Evolutionary conservation across 2,113 vertebrate species (phyloP).

Genomic region (Chiloscyllium plagiosum): DNA sequence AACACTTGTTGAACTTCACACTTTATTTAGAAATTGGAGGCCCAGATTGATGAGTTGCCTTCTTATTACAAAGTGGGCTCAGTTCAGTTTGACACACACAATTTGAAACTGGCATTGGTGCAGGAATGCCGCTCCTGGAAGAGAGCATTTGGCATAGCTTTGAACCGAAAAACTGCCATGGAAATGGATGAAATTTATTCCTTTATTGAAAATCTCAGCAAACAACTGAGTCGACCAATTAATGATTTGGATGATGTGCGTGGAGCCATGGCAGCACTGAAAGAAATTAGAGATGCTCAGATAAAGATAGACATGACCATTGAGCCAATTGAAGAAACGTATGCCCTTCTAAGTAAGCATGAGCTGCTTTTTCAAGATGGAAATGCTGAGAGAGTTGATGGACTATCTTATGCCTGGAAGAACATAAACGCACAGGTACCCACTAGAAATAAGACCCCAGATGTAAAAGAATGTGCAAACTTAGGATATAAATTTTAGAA

Average conservation of each 20-base stretch:
- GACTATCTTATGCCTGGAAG: conserved; percentile 68
- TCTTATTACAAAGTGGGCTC: conserved; percentile 49
- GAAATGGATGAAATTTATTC: conserved; percentile 58
- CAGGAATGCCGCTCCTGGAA: conserved; percentile 67
- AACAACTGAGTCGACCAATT: conserved; percentile 62
- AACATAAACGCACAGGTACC: conserved; percentile 63
- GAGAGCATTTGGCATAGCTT: conserved; percentile 58
- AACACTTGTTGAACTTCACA: conserved; percentile 23
- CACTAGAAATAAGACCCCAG: background rate
- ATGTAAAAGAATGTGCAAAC: no score
- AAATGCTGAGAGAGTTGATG: conserved; percentile 65
- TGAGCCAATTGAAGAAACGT: conserved; percentile 69
- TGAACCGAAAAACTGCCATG: conserved; percentile 57
- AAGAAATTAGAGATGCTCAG: conserved; percentile 64
- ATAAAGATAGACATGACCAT: conserved; percentile 59
- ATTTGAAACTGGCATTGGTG: conserved; percentile 61
- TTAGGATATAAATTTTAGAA: background rate
- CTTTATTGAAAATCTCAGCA: conserved; percentile 60
- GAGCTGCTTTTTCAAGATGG: conserved; percentile 60
- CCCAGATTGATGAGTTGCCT: conserved; percentile 62
- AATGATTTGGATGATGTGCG: conserved; percentile 65
- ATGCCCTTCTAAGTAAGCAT: conserved; percentile 62
- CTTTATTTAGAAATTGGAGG: conserved; percentile 60
- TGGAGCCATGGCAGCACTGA: conserved; percentile 60
- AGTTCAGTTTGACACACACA: conserved; percentile 55